Evolutionary conservation across 2,113 vertebrate genomes (phyloP).

Genomic region (Aldabrachelys gigantea): DNA sequence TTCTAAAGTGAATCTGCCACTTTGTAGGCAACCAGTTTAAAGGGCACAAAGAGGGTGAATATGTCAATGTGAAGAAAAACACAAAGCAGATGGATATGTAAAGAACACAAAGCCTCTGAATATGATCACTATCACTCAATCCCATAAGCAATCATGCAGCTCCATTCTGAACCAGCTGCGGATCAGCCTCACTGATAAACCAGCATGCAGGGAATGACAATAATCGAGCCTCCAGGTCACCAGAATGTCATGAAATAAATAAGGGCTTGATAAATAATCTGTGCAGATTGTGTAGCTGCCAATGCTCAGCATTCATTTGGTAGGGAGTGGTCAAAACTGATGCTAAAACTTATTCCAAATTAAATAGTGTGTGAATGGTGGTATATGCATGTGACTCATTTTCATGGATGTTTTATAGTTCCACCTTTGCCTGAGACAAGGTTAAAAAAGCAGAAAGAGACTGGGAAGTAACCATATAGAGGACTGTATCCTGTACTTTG

Average conservation of each 20-base stretch:
- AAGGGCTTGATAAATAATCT: not conserved
- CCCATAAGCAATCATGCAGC: not conserved
- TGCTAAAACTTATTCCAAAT: not conserved
- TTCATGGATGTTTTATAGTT: not conserved
- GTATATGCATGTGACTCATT: accelerated
- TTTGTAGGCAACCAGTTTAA: not conserved
- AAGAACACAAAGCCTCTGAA: not conserved
- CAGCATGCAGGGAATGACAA: not conserved
- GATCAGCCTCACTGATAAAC: not conserved
- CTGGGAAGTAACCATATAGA: not conserved
- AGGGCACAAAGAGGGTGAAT: not conserved
- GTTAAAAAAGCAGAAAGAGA: not conserved
- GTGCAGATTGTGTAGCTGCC: not conserved
- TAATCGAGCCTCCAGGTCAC: not conserved
- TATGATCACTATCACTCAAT: not conserved
- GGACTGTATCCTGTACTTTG: not conserved
- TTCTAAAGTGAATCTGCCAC: not conserved
- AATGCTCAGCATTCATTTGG: not conserved
- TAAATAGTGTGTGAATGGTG: not conserved
- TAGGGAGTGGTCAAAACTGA: not conserved
- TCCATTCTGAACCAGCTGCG: not conserved
- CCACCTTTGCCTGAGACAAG: not conserved
- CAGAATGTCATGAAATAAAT: not conserved
- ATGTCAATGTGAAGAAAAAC: not conserved
- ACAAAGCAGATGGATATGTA: not conserved